Conservation (phyloP, 2,113 vertebrate species). For the Nothocercus nigrocapillus region DNA sequence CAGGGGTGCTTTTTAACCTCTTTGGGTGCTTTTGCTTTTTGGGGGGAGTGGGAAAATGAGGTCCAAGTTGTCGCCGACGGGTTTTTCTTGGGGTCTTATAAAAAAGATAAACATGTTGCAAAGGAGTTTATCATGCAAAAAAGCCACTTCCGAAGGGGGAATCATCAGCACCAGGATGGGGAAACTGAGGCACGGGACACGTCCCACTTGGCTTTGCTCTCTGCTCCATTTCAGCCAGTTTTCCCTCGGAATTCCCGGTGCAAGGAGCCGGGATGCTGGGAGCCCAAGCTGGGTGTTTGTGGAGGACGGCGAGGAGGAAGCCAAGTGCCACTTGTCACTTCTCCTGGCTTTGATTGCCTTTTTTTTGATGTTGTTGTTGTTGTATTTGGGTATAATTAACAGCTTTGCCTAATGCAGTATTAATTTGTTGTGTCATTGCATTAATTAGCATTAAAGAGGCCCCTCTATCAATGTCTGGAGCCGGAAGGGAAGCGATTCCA, state of each 20-base stretch:
- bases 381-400: conserved; percentile 73
- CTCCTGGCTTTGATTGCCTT: background rate
- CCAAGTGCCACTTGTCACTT: background rate
- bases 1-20: background rate
- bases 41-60: background rate
- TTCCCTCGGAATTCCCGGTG: too few species aligned
- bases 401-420: conserved; percentile 67
- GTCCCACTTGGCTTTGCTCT: too few species aligned
- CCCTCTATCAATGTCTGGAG: conserved; percentile 70
- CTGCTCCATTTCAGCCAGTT: too few species aligned
- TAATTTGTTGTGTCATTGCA: conserved; percentile 74
- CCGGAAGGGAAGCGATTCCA: conserved; percentile 44
- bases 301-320: background rate
- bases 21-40: background rate
- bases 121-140: too few species aligned
- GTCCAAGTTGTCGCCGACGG: background rate
- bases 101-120: background rate
- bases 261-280: too few species aligned
- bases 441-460: conserved; percentile 78
- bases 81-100: background rate
- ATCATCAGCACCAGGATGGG: background rate
- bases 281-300: background rate
- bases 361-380: background rate
- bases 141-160: background rate
- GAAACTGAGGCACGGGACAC: too few species aligned